Evolutionary conservation across 2,113 vertebrate genomes (phyloP).

Genomic region (Orycteropus afer): DNA sequence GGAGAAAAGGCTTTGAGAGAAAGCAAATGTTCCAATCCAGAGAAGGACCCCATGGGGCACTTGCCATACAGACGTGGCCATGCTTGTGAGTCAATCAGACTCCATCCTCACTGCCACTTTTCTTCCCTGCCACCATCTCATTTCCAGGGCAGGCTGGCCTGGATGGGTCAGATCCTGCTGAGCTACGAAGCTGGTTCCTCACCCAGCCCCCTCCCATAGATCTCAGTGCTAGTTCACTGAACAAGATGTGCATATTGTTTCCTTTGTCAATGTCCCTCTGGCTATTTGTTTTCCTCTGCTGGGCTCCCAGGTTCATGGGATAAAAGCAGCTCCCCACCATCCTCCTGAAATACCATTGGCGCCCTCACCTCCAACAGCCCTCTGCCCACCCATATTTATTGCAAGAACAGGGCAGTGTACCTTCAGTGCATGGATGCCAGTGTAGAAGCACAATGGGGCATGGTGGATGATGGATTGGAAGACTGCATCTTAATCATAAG

Average conservation of each 20-base stretch:
- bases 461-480: conserved; percentile 15
- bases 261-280: background rate
- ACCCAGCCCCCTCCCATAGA: background rate
- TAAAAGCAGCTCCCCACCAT: background rate
- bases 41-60: background rate
- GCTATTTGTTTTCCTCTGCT: background rate
- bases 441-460: background rate
- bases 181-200: background rate
- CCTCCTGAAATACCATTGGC: background rate
- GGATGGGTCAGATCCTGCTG: background rate
- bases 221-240: too few relatives aligned
- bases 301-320: background rate
- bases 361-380: background rate
- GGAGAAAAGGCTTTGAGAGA: background rate
- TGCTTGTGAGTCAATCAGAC: too few relatives aligned
- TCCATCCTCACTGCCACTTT: background rate
- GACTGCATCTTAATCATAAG: background rate
- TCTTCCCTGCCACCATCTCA: background rate
- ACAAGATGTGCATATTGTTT: background rate
- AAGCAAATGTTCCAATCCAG: background rate
- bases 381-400: too few relatives aligned
- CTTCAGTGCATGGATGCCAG: background rate
- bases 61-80: background rate
- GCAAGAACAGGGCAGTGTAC: background rate
- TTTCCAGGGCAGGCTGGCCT: background rate